Conservation (phyloP, 2,888 invertebrate species). For the Melolontha melolontha region DNA sequence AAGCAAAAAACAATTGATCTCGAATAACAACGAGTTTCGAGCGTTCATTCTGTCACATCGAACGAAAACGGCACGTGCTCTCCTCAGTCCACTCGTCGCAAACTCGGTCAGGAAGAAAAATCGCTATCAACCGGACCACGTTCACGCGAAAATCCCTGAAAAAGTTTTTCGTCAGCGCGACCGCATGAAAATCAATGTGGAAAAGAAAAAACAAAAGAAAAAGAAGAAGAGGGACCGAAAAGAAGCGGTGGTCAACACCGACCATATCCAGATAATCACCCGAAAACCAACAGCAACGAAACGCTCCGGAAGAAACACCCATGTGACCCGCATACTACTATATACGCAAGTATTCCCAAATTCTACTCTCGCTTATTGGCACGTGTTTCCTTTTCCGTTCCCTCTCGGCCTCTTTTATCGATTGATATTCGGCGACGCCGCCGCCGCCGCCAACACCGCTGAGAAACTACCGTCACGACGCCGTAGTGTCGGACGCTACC, state of each 20-base stretch:
- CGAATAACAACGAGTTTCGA: neutral
- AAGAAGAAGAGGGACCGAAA: neutral
- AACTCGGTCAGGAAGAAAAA: constrained; percentile 25
- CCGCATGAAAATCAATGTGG: neutral
- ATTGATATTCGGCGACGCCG: constrained; percentile 64
- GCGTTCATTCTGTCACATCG: neutral
- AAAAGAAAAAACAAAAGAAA: too few relatives aligned
- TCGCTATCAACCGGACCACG: neutral
- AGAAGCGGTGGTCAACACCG: neutral
- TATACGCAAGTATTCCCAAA: constrained; percentile 46
- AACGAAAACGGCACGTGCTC: neutral
- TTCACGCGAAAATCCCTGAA: constrained; percentile 14
- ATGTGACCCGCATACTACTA: constrained; percentile 38
- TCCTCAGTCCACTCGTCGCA: neutral
- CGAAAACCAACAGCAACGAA: too few relatives aligned
- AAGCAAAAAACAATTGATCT: too few relatives aligned
- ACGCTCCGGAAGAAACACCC: constrained; percentile 1
- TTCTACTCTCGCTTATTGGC: constrained; percentile 55
- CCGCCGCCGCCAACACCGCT: constrained; percentile 53
- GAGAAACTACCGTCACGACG: constrained; percentile 54
- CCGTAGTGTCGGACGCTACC: constrained; percentile 61
- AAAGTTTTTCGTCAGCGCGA: constrained; percentile 9
- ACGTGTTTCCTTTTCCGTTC: constrained; percentile 49
- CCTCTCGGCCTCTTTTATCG: constrained; percentile 51
- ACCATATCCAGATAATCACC: neutral